Conservation (phyloP, 1,140 invertebrate genomes). For the Drosophila santomea region DNA sequence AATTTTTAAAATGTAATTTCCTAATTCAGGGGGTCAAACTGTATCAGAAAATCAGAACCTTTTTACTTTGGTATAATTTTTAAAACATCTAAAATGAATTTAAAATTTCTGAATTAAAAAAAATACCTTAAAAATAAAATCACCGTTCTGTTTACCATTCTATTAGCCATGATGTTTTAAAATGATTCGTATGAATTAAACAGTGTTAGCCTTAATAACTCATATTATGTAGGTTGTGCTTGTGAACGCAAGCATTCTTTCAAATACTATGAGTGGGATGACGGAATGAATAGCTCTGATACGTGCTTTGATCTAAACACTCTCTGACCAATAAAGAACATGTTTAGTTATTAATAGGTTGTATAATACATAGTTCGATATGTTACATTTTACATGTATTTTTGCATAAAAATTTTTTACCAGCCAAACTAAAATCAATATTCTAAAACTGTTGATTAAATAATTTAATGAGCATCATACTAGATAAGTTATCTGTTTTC, state of each 20-base stretch:
- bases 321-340: neutral
- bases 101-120: too few species aligned
- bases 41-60: constrained; percentile 1
- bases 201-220: too few species aligned
- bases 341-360: constrained; percentile 14
- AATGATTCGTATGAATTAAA: too few species aligned
- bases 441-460: neutral
- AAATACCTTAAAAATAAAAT: too few species aligned
- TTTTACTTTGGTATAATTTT: too few species aligned
- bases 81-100: too few species aligned
- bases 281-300: neutral
- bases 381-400: constrained; percentile 47
- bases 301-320: neutral
- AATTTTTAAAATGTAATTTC: neutral
- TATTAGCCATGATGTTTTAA: too few species aligned
- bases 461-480: neutral
- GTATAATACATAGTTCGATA: constrained; percentile 42
- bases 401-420: constrained; percentile 2
- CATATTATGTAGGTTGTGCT: too few species aligned
- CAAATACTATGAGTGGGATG: neutral
- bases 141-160: too few species aligned
- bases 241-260: neutral
- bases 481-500: neutral
- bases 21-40: neutral
- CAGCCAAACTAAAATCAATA: neutral